A percentile compares a stretch with the other conserved stretches of the same genome.
Conservation (phyloP, 2,797 vertebrate genomes). For the Pempheris klunzingeri region DNA sequence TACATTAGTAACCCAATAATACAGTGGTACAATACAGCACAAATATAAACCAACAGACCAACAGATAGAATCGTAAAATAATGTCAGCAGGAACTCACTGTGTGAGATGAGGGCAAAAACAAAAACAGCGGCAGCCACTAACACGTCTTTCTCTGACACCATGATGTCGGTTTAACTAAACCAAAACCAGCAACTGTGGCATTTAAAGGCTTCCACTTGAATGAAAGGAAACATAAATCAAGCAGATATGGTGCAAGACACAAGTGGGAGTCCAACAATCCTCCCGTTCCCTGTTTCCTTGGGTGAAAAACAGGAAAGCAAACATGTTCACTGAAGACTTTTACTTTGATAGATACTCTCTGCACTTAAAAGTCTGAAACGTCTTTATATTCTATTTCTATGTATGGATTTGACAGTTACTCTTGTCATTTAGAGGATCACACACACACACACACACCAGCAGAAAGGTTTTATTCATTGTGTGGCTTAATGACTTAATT, state of each 20-base stretch:
- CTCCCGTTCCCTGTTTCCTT: conserved; percentile 36
- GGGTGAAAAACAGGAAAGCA: conserved; percentile 56
- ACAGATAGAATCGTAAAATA: neutral
- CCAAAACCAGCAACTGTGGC: neutral
- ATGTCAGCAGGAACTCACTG: conserved; percentile 61
- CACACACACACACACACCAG: neutral
- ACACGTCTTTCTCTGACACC: conserved; percentile 34
- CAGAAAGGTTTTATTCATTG: neutral
- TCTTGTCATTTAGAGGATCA: neutral
- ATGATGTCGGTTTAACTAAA: conserved; percentile 49
- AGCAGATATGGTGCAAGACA: conserved; percentile 50
- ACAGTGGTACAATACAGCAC: neutral
- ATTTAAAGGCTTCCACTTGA: conserved; percentile 50
- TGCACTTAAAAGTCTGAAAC: no score
- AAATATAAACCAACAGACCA: no score
- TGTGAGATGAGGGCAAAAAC: conserved; percentile 57
- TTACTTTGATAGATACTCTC: neutral
- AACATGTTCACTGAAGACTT: neutral
- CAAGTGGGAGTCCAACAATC: conserved; percentile 28
- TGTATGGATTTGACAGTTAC: neutral
- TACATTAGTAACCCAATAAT: neutral
- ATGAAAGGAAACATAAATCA: conserved; percentile 64
- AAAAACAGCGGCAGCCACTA: conserved; percentile 49
- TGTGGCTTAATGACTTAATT: neutral
- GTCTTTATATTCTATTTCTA: neutral